These are phyloP conservation scores for Sesamia inferens DNA, from an alignment of 2,888 invertebrate genomes.

Conservation along the genomic window DNA sequence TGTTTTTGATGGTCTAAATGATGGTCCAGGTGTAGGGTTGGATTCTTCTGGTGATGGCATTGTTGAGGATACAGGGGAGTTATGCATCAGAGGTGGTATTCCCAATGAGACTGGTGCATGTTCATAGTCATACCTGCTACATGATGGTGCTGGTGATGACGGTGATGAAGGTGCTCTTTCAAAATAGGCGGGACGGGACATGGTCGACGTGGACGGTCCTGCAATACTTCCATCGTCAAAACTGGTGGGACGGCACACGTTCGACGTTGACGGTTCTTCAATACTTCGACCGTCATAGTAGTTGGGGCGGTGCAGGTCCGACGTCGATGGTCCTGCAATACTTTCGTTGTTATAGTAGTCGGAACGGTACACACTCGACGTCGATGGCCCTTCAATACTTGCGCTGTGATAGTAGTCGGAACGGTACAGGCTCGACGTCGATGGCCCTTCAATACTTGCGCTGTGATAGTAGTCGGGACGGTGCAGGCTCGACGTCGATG, in stretches of 20 bases:
- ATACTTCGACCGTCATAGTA: neutral
- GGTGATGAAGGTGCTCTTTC: neutral
- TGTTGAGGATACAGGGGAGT: neutral
- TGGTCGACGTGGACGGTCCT: slow-evolving; percentile 6
- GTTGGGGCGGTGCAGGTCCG: neutral
- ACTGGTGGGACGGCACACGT: neutral
- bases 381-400: slow-evolving; percentile 7
- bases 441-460: too few relatives aligned
- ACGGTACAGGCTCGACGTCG: too few relatives aligned
- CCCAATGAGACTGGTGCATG: neutral
- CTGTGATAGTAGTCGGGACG: too few relatives aligned
- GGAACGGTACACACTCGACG: neutral
- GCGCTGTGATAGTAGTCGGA: too few relatives aligned
- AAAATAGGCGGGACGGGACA: neutral
- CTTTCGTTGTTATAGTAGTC: too few relatives aligned
- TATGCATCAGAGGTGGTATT: neutral
- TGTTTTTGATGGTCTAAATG: neutral
- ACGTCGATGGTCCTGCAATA: slow-evolving; percentile 1
- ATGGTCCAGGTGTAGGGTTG: neutral
- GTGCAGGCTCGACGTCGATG: too few relatives aligned
- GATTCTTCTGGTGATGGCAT: neutral
- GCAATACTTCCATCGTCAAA: neutral
- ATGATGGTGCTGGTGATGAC: neutral
- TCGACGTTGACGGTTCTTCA: slow-evolving; percentile 3
- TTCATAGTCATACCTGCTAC: neutral